A percentile compares a stretch with the other conserved stretches of the same genome.
These are phyloP conservation scores for Dromococcyx pavoninus DNA, from an alignment of 2,797 vertebrate genomes.

Conservation along the genomic window DNA sequence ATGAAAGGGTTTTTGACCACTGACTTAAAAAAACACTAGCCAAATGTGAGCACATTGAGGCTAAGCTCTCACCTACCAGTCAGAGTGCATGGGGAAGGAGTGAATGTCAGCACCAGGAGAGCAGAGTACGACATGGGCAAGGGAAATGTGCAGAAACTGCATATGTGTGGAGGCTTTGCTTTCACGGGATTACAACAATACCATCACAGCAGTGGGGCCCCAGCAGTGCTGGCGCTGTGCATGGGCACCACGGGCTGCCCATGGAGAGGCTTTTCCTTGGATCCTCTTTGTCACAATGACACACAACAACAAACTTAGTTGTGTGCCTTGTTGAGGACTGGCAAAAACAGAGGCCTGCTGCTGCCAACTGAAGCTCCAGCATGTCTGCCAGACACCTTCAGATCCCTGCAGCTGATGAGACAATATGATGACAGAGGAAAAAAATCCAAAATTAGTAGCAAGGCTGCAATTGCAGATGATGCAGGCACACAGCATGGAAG, in stretches of 20 bases:
- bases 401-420: background rate
- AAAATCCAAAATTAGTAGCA: background rate
- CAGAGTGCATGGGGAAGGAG: background rate
- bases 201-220: too few species aligned
- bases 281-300: background rate
- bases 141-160: background rate
- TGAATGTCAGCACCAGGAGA: rapidly evolving
- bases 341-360: background rate
- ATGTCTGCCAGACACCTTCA: background rate
- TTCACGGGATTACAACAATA: background rate
- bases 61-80: background rate
- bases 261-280: rapidly evolving
- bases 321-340: background rate
- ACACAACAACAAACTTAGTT: background rate
- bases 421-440: rapidly evolving
- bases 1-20: background rate
- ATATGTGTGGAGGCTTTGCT: rapidly evolving
- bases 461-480: background rate
- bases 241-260: background rate
- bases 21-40: background rate
- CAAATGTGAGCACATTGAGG: background rate
- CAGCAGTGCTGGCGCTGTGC: background rate
- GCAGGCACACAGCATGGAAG: background rate
- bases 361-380: background rate
- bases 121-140: background rate